Base-by-base conservation (phyloP, 2,113 vertebrate genomes). In the Muntiacus reevesi region DNA sequence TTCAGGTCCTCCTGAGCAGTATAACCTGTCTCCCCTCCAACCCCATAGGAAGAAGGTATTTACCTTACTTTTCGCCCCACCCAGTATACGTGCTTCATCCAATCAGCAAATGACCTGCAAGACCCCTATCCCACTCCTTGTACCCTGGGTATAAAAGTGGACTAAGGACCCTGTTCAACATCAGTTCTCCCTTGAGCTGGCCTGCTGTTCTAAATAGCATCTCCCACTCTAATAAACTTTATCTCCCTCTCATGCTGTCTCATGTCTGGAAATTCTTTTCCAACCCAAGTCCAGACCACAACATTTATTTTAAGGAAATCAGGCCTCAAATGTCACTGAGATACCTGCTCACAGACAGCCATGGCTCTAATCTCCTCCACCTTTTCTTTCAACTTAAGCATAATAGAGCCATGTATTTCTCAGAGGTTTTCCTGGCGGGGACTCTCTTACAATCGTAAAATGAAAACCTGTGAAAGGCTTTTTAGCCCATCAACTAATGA, bases 341-440 rank as follows among this genome's bases (percentile, higher is more conserved):
- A 67, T 33, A 86, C 17, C 21, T 30, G 50, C 17, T 94, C 57
- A 85, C 10, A 36, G 55, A 57, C 54, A 36, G 27, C 19, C 59
- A 47, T 17, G 47, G 40, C 28, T 95, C 62, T 71, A 40, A 86
- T 30, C 2, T 50, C 13, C 6, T 25, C 76, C 3, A 25, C 3
- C 15, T 67, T 85, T 54, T 64, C 52, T 87, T 98, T 89, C 25
- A 47, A 30, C 7, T 89, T 50, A 94, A 84, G 57, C 45, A 30
- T 36, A 43, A 78, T 2, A 23, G 21, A 90, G 59, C 28, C 45
- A 50, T 25, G 40, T 12, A 87, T 10, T 27, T 16, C 15, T 83
- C n/a, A 62, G 8, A 54, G 19, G 43, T 36, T 27, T 94, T 57
- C 45, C 47, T 62, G 16, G 13, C 17, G n/a, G 59, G 14, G 36